Evolutionary conservation across 2,113 vertebrate species (phyloP).

Genomic region (Guaruba guarouba): DNA sequence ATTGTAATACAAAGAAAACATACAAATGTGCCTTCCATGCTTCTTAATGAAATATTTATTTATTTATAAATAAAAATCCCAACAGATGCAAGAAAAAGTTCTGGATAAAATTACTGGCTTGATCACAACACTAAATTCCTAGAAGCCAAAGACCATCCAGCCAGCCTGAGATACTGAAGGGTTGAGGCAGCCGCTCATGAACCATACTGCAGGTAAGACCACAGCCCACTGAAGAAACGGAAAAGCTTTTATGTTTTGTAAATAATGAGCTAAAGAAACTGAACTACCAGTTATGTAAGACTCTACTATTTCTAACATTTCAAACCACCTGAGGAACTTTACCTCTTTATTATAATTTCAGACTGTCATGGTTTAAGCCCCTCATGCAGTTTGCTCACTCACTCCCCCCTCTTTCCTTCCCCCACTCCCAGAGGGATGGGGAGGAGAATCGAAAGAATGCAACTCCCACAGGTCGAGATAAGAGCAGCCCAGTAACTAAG

Average conservation of each 20-base stretch:
- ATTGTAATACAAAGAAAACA: neutral
- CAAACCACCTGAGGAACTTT: neutral
- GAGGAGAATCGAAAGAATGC: too few species aligned
- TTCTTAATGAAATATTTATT: neutral
- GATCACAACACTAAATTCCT: neutral
- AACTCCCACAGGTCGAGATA: too few species aligned
- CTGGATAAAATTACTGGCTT: neutral
- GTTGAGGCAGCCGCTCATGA: neutral
- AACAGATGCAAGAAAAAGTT: neutral
- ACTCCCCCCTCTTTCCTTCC: too few species aligned
- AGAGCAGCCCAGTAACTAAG: too few species aligned
- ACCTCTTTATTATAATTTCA: neutral
- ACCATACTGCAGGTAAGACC: neutral
- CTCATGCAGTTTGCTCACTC: too few species aligned
- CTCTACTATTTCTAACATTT: neutral
- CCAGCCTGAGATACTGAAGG: neutral
- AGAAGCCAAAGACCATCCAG: neutral
- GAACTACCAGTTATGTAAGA: neutral
- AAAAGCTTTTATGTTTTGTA: neutral
- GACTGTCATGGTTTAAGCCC: too few species aligned
- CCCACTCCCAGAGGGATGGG: too few species aligned
- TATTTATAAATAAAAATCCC: neutral
- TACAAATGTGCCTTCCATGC: neutral
- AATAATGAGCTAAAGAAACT: neutral
- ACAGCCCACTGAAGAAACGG: neutral